Base-by-base conservation (phyloP, 2,113 vertebrate species). In the Rhizomys pruinosus region DNA sequence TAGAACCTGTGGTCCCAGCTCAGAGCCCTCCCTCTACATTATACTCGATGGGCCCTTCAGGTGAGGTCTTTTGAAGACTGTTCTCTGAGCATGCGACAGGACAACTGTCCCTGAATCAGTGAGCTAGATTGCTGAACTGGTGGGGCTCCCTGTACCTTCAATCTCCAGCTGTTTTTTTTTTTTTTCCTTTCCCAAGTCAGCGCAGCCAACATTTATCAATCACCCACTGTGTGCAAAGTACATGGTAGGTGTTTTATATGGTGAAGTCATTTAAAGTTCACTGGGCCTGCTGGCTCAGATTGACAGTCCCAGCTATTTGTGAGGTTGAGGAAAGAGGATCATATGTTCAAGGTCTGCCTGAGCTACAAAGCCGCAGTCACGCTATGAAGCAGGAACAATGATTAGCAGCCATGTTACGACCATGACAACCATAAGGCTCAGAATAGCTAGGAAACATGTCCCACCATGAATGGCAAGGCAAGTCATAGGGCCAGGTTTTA, bases 391-490 rank as follows among this genome's bases (percentile, higher is more conserved):
- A 90, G 47, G 23, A 78, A 82, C 2, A 84, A 76, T 66, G 85
- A 87, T 89, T 61, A 88, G 55, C 84, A 84, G 39, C 22, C 23
- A 73, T 63, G 10, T 96, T 37, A 84, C 74, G 69, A 89, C 91
- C 69, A 92, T 47, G 73, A 90, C 95, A 93, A 71, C n/a, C 82
- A 4, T 37, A 95, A 92, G 32, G 42, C 61, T 93, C 85, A 64
- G 78, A 73, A 85, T 69, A 29, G 11, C 59, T 91, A 69, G 86
- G 25, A 81, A 77, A 89, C n/a, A 47, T 72, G 17, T 72, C 80
- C 11, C 64, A 86, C 63, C 71, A 61, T 61, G 7, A 16, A 73
- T 22, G 16, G 82, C 80, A 94, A 92, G 16, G 82, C 80, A 94
- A 92, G 23, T 89, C 76, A 84, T 15, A 42, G 34, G 94, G 29